Percentiles rank a stretch among this genome's conserved stretches.
Evolutionary conservation across 2,888 invertebrate genomes (phyloP).

Genomic region (Cephalotes varians): DNA sequence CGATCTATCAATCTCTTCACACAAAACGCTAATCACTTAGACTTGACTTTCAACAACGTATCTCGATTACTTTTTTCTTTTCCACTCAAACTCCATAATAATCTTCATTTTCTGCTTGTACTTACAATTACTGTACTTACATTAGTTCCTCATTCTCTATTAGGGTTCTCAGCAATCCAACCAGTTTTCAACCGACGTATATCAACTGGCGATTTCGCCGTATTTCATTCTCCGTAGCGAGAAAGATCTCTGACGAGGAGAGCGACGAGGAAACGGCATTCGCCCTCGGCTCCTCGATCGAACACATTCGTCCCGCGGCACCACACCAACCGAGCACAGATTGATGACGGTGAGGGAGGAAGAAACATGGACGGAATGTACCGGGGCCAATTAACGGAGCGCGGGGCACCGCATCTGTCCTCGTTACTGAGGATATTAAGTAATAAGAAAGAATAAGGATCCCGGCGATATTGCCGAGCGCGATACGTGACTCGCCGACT

Average conservation of each 20-base stretch:
- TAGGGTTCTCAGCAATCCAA: neutral
- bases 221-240: slow-evolving; percentile 36
- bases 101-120: slow-evolving; percentile 1
- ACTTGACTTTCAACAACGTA: neutral
- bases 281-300: slow-evolving; percentile 30
- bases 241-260: slow-evolving; percentile 7
- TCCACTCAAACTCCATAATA: neutral
- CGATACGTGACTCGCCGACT: slow-evolving; percentile 73
- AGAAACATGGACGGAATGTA: slow-evolving; percentile 48
- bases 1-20: neutral
- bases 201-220: slow-evolving; percentile 23
- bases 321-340: slow-evolving; percentile 41
- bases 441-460: slow-evolving; percentile 79
- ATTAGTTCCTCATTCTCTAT: neutral
- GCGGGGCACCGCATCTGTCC: slow-evolving; percentile 71
- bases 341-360: slow-evolving; percentile 52
- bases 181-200: slow-evolving; percentile 21
- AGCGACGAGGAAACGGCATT: neutral
- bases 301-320: slow-evolving; percentile 38
- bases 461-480: slow-evolving; percentile 73
- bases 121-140: too few species aligned
- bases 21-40: neutral
- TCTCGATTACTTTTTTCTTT: neutral
- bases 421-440: slow-evolving; percentile 78
- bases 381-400: slow-evolving; percentile 66